These are phyloP conservation scores for Latrodectus hesperus DNA, from an alignment of 2,888 invertebrate genomes.

Conservation along the genomic window DNA sequence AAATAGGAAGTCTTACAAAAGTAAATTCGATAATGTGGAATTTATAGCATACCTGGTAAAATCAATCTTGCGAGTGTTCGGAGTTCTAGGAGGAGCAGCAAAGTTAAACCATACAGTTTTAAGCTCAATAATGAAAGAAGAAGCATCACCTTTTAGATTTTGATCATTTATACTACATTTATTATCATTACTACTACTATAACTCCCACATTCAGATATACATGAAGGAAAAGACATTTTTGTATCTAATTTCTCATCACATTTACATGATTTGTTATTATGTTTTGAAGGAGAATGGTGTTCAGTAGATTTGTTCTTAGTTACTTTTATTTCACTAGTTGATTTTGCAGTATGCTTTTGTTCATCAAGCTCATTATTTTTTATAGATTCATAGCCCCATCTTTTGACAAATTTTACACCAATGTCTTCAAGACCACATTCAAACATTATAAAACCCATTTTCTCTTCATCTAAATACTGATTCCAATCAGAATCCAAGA, in stretches of 20 bases:
- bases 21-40: not conserved
- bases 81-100: slow-evolving; percentile 95
- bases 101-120: slow-evolving; percentile 97
- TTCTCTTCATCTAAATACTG: slow-evolving; percentile 73
- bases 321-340: slow-evolving; percentile 13
- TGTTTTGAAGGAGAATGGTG: slow-evolving; percentile 61
- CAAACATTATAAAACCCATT: slow-evolving; percentile 96
- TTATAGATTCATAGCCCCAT: slow-evolving; percentile 54
- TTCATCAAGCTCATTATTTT: slow-evolving; percentile 28
- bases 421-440: slow-evolving; percentile 94
- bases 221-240: slow-evolving; percentile 60
- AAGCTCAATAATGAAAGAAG: slow-evolving; percentile 90
- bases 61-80: slow-evolving; percentile 94
- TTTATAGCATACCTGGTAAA: slow-evolving; percentile 83
- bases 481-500: slow-evolving; percentile 66
- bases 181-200: slow-evolving; percentile 36
- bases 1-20: not conserved
- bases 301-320: slow-evolving; percentile 30
- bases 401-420: slow-evolving; percentile 82
- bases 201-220: slow-evolving; percentile 64
- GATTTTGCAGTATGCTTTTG: slow-evolving; percentile 27
- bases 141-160: slow-evolving; percentile 75
- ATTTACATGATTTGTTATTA: slow-evolving; percentile 41
- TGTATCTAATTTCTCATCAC: slow-evolving; percentile 51
- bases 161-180: slow-evolving; percentile 35